Conservation (phyloP, 2,797 vertebrate genomes). For the Neostethus bicornis region DNA sequence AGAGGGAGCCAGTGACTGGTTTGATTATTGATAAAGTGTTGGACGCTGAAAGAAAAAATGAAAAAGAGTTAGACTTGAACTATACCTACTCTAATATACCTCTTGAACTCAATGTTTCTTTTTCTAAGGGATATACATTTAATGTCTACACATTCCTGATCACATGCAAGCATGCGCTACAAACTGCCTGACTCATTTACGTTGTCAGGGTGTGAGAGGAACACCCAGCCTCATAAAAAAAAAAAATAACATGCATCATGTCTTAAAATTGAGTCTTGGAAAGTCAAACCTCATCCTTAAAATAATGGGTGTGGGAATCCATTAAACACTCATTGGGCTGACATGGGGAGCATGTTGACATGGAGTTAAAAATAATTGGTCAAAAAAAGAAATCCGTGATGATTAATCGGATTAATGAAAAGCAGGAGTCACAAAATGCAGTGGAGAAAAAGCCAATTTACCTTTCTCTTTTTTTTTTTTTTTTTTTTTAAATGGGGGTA, state of each 20-base stretch:
- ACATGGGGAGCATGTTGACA: conserved; percentile 39
- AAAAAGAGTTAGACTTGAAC: conserved; percentile 21
- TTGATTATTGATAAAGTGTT: conserved; percentile 64
- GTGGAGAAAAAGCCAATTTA: conserved; percentile 19
- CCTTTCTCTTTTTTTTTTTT: conserved; percentile 3
- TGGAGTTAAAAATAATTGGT: conserved; percentile 30
- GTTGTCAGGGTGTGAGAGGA: conserved; percentile 56
- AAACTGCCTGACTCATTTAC: conserved; percentile 38
- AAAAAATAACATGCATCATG: conserved; percentile 59
- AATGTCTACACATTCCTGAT: conserved; percentile 20
- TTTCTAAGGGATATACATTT: conserved; percentile 4
- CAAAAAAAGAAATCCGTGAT: conserved; percentile 18
- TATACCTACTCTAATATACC: neutral
- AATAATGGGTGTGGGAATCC: conserved; percentile 60
- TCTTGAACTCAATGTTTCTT: neutral
- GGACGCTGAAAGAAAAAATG: conserved; percentile 64
- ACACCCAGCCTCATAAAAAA: conserved; percentile 56
- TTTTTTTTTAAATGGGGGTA: neutral
- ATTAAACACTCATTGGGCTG: conserved; percentile 31
- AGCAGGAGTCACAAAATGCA: conserved; percentile 25
- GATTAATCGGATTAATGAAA: conserved; percentile 36
- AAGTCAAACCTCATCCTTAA: conserved; percentile 69
- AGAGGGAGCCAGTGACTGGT: conserved; percentile 86
- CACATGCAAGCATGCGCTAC: conserved; percentile 22
- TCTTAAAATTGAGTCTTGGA: conserved; percentile 58